Conservation (phyloP, 2,113 vertebrate genomes). For the Myanophis thanlyinensis region DNA sequence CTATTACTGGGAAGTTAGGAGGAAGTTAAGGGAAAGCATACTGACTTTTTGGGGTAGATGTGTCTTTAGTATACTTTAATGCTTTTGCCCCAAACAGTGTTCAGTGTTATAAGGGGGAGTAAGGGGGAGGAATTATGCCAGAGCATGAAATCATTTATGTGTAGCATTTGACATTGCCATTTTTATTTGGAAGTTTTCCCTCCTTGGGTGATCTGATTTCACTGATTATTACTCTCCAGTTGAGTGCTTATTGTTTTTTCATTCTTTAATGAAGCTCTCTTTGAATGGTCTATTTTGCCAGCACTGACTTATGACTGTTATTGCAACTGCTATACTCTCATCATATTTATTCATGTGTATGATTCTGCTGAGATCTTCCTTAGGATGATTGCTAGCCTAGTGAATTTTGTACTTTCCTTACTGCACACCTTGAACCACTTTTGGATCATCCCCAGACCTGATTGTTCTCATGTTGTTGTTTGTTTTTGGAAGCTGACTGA, state of each 20-base stretch:
- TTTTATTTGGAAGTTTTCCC: not conserved
- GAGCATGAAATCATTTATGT: not conserved
- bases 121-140: not conserved
- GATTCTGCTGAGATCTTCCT: not conserved
- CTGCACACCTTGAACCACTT: not conserved
- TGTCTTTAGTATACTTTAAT: not conserved
- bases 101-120: not conserved
- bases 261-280: not conserved
- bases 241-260: not conserved
- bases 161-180: not conserved
- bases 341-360: not conserved
- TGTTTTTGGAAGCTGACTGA: not conserved
- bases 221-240: not conserved
- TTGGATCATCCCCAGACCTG: not conserved
- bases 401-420: not conserved
- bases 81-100: not conserved
- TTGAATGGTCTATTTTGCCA: not conserved
- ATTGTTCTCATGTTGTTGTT: not conserved
- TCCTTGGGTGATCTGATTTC: not conserved
- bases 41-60: not conserved
- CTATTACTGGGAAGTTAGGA: not conserved
- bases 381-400: not conserved
- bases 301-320: too few species aligned
- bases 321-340: not conserved
- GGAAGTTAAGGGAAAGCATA: not conserved